Evolutionary conservation across 1,140 invertebrate genomes (phyloP).

Genomic region (Mycetomoellerius zeteki): DNA sequence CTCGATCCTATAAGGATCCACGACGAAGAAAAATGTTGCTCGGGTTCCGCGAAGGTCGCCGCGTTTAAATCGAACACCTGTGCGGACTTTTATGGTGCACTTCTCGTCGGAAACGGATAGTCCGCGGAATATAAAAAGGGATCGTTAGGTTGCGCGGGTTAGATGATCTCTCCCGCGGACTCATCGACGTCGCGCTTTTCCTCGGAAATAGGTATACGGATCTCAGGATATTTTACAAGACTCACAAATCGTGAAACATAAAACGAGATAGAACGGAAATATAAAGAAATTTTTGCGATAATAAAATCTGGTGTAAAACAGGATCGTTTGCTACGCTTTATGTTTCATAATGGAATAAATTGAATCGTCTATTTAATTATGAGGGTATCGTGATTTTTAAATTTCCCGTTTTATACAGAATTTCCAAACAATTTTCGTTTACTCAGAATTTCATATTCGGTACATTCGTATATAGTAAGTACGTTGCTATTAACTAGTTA

Average conservation of each 20-base stretch:
- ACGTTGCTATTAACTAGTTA: neutral
- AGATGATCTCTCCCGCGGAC: slow-evolving; percentile 12
- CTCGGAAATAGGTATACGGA: neutral
- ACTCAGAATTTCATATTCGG: neutral
- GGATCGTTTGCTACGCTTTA: neutral
- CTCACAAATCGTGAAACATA: neutral
- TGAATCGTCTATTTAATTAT: neutral
- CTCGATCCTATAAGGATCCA: slow-evolving; percentile 76
- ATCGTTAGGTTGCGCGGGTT: slow-evolving; percentile 45
- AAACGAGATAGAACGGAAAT: neutral
- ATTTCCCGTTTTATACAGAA: too few relatives aligned
- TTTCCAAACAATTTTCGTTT: neutral
- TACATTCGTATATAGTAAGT: neutral
- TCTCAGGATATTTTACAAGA: neutral
- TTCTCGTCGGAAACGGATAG: slow-evolving; percentile 27
- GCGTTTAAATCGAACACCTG: slow-evolving; percentile 81
- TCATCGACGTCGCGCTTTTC: slow-evolving; percentile 17
- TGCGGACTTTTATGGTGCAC: slow-evolving; percentile 73
- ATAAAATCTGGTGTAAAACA: slow-evolving; percentile 4
- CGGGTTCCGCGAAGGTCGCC: slow-evolving; percentile 78
- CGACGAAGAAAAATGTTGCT: slow-evolving; percentile 66
- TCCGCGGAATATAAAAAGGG: slow-evolving; percentile 47
- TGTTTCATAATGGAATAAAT: neutral
- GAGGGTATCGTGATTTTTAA: neutral
- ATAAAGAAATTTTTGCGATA: slow-evolving; percentile 3